These are phyloP conservation scores for Acipenser oxyrinchus DNA, from an alignment of 2,797 vertebrate species.

Conservation along the genomic window DNA sequence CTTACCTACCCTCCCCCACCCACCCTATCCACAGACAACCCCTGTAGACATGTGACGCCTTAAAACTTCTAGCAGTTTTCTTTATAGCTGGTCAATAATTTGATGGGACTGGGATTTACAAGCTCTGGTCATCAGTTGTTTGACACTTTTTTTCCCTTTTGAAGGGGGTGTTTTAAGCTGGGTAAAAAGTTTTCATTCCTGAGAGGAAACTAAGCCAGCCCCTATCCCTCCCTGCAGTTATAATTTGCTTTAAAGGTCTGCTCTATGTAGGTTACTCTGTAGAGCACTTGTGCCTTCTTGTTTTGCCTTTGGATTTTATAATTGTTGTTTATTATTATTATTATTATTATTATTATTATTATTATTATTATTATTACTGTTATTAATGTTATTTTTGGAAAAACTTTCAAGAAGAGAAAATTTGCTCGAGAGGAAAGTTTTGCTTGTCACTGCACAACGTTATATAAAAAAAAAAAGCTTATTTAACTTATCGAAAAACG, in stretches of 20 bases:
- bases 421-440: constrained; percentile 63
- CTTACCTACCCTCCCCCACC: constrained; percentile 29
- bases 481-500: constrained; percentile 99
- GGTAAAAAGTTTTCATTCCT: constrained; percentile 58
- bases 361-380: constrained; percentile 45
- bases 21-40: constrained; percentile 24
- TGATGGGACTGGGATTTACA: constrained; percentile 52
- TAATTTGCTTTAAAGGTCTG: constrained; percentile 72
- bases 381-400: constrained; percentile 40
- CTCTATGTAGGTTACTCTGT: constrained; percentile 69
- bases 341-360: constrained; percentile 42
- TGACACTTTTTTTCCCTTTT: constrained; percentile 23
- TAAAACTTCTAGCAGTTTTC: constrained; percentile 32
- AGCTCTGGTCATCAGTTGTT: constrained; percentile 53
- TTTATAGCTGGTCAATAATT: constrained; percentile 66
- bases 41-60: constrained; percentile 59
- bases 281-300: constrained; percentile 62
- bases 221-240: constrained; percentile 47
- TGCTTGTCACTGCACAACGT: constrained; percentile 82
- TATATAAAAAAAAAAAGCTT: constrained; percentile 44
- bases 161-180: not conserved
- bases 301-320: constrained; percentile 42
- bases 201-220: constrained; percentile 42
- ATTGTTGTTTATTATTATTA: constrained; percentile 49
- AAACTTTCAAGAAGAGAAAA: constrained; percentile 71